phyloP scores from a whole-genome alignment of 2,797 vertebrate species.

The Pyrocephalus nanus region DNA sequence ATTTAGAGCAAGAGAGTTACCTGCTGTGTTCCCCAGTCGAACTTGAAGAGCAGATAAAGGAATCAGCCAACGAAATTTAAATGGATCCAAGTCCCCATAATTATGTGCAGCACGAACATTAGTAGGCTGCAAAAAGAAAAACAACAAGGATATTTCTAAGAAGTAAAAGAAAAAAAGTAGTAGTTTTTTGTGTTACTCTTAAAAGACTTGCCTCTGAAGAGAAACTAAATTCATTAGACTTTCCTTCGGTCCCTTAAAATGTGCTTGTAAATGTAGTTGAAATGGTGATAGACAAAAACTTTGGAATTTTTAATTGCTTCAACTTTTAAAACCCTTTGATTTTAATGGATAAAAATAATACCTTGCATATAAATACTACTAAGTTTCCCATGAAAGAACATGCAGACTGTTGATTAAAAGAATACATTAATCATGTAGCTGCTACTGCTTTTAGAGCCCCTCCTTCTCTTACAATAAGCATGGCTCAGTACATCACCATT shows the following conservation, averaged over 20 bases:
- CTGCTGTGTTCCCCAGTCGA: constrained; percentile 91
- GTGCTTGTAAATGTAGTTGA: neutral
- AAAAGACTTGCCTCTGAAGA: constrained; percentile 5
- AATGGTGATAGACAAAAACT: neutral
- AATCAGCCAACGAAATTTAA: constrained; percentile 97
- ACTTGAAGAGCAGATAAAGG: constrained; percentile 95
- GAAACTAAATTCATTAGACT: neutral
- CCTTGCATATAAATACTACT: neutral
- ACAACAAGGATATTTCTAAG: neutral
- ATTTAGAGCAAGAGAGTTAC: constrained; percentile 69
- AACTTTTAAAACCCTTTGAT: neutral
- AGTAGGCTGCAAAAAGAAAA: constrained; percentile 70
- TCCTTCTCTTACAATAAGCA: neutral
- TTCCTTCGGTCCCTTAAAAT: neutral
- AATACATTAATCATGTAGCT: neutral
- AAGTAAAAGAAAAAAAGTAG: neutral
- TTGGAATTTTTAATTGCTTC: neutral
- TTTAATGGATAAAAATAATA: constrained; percentile 18
- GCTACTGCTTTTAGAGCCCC: neutral
- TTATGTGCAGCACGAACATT: constrained; percentile 81
- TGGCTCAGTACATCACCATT: neutral
- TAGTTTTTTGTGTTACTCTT: neutral
- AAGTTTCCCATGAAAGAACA: neutral
- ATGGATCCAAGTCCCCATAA: constrained; percentile 88
- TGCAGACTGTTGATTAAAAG: neutral